Evolutionary conservation across 1,140 invertebrate species (phyloP), one percentile per base, ranked within the genome.

Genomic region (Alviniconcha marisindica): DNA sequence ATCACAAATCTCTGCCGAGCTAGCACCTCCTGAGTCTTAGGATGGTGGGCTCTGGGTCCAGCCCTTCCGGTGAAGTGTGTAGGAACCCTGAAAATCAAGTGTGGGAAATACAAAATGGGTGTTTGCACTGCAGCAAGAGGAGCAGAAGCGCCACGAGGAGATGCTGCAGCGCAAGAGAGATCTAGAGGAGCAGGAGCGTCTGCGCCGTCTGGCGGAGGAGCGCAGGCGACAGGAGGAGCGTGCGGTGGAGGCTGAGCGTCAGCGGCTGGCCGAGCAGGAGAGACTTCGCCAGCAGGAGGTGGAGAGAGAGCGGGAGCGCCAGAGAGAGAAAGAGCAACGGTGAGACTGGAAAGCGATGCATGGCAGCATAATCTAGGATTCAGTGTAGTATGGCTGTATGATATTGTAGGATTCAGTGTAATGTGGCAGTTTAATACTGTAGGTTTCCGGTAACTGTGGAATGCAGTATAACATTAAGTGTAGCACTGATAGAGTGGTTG

Each of bases 91-190:
- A 7, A 51, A 51, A 51, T 21, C 48, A 51, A 51, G 10, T 12
- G 48, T 7, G 48, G 48, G 48, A 21, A 51, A 51, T 51, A 21
- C 48, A 7, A 51, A 21, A 51, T 51, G 10, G 7, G 7, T 66
- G 60, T 66, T 14, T 66, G 31, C 24, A n/a, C 80, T 84, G n/a
- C 71, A 89, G 85, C 86, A 91, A 84, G 88, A 91, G 42, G 86
- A 90, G 81, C 77, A 88, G 42, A 86, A 81, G 63, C 84, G 80
- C 44, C 83, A 87, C 1, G 40, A 87, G 15, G 84, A 90, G n/a
- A 69, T 86, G 21, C 51, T 88, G 69, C 82, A 86, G 42, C 84
- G 84, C 44, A 89, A 91, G 69, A 87, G 76, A 51, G 86, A 90
- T 42, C 77, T 78, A 48, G 86, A 90, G 38, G 85, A 89, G 66